Evolutionary conservation across 2,888 invertebrate genomes (phyloP).

Genomic region (Aspidapion aeneum): DNA sequence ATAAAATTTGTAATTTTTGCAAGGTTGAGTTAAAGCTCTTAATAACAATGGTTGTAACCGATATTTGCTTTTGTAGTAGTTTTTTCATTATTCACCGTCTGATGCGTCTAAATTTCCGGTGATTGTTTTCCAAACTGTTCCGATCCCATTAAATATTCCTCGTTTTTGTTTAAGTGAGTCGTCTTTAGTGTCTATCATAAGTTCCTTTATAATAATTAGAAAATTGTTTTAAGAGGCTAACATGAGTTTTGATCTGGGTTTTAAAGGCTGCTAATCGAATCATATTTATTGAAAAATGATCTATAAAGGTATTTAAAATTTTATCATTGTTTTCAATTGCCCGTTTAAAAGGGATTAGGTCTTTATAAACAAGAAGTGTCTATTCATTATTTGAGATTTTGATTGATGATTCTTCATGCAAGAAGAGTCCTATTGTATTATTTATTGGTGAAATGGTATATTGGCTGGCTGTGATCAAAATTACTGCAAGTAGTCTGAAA

Average conservation of each 20-base stretch:
- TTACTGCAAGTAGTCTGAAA: slow-evolving; percentile 6
- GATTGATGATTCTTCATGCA: slow-evolving; percentile 11
- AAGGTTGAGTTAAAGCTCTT: background rate
- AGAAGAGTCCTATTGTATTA: slow-evolving; percentile 18
- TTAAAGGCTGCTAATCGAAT: slow-evolving; percentile 4
- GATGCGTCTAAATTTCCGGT: slow-evolving; percentile 14
- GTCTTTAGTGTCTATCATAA: slow-evolving; percentile 6
- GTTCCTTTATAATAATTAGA: slow-evolving; percentile 5
- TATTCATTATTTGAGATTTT: slow-evolving; percentile 20
- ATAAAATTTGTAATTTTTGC: background rate
- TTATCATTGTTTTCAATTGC: background rate
- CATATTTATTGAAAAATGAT: background rate
- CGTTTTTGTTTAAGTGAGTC: slow-evolving; percentile 4
- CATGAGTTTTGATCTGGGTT: slow-evolving; percentile 4
- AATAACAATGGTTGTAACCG: slow-evolving; percentile 1
- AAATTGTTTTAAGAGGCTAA: slow-evolving; percentile 8
- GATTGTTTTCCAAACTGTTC: slow-evolving; percentile 9
- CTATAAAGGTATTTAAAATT: background rate
- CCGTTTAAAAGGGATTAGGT: slow-evolving; percentile 7
- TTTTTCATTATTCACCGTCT: slow-evolving; percentile 10
- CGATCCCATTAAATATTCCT: slow-evolving; percentile 11
- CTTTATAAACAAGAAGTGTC: slow-evolving; percentile 18
- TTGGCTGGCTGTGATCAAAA: background rate
- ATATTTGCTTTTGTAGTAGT: slow-evolving; percentile 12
- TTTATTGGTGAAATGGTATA: slow-evolving; percentile 9